Evolutionary conservation across 2,888 invertebrate genomes (phyloP), one percentile per base, ranked within the genome.

Genomic region (Gryllus longicercus): DNA sequence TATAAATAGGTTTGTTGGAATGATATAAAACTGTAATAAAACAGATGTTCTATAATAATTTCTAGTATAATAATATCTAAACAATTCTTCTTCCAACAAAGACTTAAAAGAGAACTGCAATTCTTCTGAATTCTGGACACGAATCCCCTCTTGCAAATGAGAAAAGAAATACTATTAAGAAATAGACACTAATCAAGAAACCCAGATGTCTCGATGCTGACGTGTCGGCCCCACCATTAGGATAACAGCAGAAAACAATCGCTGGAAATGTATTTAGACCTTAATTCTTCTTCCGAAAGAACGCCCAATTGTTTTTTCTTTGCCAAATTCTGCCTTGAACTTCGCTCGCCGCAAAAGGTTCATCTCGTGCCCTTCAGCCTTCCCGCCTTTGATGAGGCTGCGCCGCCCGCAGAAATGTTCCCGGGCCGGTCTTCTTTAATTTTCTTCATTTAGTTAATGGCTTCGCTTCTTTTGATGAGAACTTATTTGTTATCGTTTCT

Each of bases 391-490:
- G 63, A 63, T 8, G 63, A 63, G 1, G 5, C 63, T 18, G 16
- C n/a, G 63, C 14, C 63, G 4, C n/a, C 63, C 8, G 12, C 16
- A n/a, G 63, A 63, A 63, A 63, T 63, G 8, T 63, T 63, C 63
- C n/a, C 63, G 16, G 8, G n/a, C 4, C 63, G n/a, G 63, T 63
- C 63, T 63, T 63, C 63, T 63, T 63, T 63, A 63, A 63, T 63
- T 63, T 63, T 63, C 63, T 63, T 63, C 3, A 63, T 63, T 63
- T 63, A 14, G 4, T 63, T 63, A 63, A 63, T 63, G 63, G 63
- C 63, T 63, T 63, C 63, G n/a, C 63, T 63, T 63, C 63, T 63
- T 63, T 63, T 63, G 63, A 63, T 16, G 63, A 63, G 63, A 63
- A 63, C 63, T 63, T 63, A 63, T 11, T 18, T 18, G 63, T 63